A percentile compares a stretch with the other conserved stretches of the same genome.
These are phyloP conservation scores for Entomyzon cyanotis DNA, from an alignment of 2,113 vertebrate species.

Conservation along the genomic window DNA sequence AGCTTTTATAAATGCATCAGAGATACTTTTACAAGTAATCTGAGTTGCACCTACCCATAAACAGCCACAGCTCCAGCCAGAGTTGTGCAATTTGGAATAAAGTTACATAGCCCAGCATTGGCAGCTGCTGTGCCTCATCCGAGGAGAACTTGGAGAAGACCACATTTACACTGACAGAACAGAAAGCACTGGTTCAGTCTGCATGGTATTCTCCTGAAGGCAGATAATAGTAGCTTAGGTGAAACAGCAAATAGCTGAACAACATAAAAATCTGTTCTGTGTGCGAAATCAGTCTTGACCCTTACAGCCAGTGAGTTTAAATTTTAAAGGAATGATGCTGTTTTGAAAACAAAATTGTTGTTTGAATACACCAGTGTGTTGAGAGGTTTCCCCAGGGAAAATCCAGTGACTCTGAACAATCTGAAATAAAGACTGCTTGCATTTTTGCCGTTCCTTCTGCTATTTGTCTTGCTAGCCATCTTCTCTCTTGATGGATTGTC, in stretches of 20 bases:
- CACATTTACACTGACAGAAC: not conserved
- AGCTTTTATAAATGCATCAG: not conserved
- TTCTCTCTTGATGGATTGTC: constrained; percentile 49
- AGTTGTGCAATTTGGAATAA: not conserved
- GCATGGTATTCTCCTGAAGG: not conserved
- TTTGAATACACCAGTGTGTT: not conserved
- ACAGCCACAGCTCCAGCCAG: not conserved
- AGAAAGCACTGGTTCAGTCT: not conserved
- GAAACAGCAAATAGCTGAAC: not conserved
- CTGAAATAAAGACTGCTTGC: constrained; percentile 5
- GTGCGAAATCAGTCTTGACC: not conserved
- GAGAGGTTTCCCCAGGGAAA: constrained; percentile 49
- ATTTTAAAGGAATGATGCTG: not conserved
- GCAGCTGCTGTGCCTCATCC: not conserved
- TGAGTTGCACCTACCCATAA: not conserved
- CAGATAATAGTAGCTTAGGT: not conserved
- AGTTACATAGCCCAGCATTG: not conserved
- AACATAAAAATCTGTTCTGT: not conserved
- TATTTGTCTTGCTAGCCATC: constrained; percentile 24
- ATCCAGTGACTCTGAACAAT: not conserved
- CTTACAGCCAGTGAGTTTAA: not conserved
- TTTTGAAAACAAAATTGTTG: not conserved
- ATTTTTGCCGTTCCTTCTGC: constrained; percentile 50
- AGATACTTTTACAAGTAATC: not conserved
- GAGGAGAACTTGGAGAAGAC: not conserved